A percentile compares a stretch with the other conserved stretches of the same genome.
Conservation (phyloP, 2,797 vertebrate genomes). For the Rhyacichthys aspro region DNA sequence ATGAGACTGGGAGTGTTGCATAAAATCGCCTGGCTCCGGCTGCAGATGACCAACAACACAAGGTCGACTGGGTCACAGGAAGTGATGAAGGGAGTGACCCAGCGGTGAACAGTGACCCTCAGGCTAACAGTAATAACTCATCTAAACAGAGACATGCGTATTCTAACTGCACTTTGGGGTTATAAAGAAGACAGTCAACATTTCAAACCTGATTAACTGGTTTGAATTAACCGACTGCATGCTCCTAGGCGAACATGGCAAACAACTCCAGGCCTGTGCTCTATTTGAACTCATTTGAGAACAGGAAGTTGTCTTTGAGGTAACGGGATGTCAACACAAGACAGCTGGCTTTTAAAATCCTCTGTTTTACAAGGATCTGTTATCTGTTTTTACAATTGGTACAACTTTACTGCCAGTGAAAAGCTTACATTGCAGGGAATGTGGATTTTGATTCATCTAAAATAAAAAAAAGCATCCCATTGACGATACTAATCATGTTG, state of each 20-base stretch:
- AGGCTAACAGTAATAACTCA: neutral
- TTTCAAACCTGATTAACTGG: neutral
- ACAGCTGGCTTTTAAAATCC: neutral
- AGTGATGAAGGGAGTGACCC: conserved; percentile 27
- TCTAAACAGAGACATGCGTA: conserved; percentile 1
- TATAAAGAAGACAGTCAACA: neutral
- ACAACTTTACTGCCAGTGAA: too few relatives aligned
- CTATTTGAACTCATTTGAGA: conserved; percentile 24
- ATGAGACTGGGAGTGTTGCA: conserved; percentile 50
- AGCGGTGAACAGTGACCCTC: conserved; percentile 22
- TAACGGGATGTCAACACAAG: neutral
- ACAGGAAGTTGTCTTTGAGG: neutral
- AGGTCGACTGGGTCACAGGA: conserved; percentile 45
- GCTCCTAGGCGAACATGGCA: conserved; percentile 2
- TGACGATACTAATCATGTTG: too few relatives aligned
- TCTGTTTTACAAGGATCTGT: too few relatives aligned
- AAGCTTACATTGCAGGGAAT: too few relatives aligned
- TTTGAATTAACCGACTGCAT: conserved; percentile 2
- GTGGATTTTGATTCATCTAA: too few relatives aligned
- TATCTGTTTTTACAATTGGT: too few relatives aligned
- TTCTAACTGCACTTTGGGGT: neutral
- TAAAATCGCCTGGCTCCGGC: conserved; percentile 37
- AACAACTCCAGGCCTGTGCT: conserved; percentile 19
- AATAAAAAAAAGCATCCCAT: too few relatives aligned
- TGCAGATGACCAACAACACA: conserved; percentile 29